Evolutionary conservation across 2,888 invertebrate species (phyloP), one percentile per base, ranked within the genome.

Genomic region (Scaptodrosophila latifasciaeformis): DNA sequence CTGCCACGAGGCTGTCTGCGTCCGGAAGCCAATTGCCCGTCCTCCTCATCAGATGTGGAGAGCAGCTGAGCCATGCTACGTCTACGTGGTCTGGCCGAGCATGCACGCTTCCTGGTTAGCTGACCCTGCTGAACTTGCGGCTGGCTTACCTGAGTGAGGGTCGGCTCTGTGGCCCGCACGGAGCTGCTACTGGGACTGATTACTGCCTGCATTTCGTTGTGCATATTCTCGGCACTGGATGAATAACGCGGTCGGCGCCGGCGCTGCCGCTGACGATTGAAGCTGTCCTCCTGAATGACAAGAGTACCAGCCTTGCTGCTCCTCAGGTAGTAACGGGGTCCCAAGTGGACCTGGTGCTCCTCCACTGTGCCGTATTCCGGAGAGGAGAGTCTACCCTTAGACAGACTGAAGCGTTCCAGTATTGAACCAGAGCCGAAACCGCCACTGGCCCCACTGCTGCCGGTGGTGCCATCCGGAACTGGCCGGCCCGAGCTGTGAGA

Each of bases 241-340:
- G 81, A 81, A 18, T 72, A 65, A 10, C 68, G 65, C 5, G 65
- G 78, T 12, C 86, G 76, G 5, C 86, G 83, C 6, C 83, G 68
- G 35, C 79, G 65, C 43, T 81, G 71, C 13, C 84, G 83, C 55
- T 76, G 75, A 0, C 70, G 68, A 34, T 59, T 72, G 39, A 87
- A 86, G 77, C 84, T 87, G 49, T 89, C 88, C 52, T 88, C 87
- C 48, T 86, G 85, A 49, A 89, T 86, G 51, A 89, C 83, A 61
- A 89, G 77, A 29, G 89, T 89, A 21, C 89, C 89, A 10, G 89
- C 89, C 57, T 87, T 87, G 70, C 88, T 87, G 24, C 88, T 88
- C 64, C 89, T 84, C 46, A 88, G 83, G 59, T 83, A 87, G 65
- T 89, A 89, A 44, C 85, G 86, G 12, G 84, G 83, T 3, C 66